Percentiles rank a stretch among this genome's conserved stretches.
phyloP scores from a whole-genome alignment of 1,140 invertebrate genomes.

The Aphidius gifuensis region DNA sequence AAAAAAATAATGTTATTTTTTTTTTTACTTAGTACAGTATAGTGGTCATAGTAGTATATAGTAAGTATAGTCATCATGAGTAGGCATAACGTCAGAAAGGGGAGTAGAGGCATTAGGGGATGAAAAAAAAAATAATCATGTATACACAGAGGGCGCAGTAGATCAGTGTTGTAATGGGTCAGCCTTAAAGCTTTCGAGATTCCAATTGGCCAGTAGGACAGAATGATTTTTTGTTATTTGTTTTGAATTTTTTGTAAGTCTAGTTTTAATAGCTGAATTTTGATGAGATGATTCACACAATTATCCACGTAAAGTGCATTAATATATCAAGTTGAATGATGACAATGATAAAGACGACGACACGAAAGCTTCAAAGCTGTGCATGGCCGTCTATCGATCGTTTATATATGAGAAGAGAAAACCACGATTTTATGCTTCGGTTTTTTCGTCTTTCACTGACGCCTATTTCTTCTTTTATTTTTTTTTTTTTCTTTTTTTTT shows the following conservation, averaged over 20 bases:
- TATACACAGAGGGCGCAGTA: neutral
- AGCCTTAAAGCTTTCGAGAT: too few relatives aligned
- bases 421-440: constrained; percentile 37
- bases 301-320: constrained; percentile 40
- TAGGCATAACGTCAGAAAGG: too few relatives aligned
- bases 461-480: constrained; percentile 9
- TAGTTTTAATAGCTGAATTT: constrained; percentile 29
- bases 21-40: too few relatives aligned
- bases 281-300: constrained; percentile 34
- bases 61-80: too few relatives aligned
- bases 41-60: too few relatives aligned
- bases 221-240: neutral
- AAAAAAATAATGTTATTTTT: too few relatives aligned
- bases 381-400: constrained; percentile 43
- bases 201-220: constrained; percentile 15
- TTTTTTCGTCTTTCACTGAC: neutral
- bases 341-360: constrained; percentile 7
- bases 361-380: constrained; percentile 26
- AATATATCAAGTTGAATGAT: constrained; percentile 26
- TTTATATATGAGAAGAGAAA: constrained; percentile 17
- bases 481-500: constrained; percentile 11
- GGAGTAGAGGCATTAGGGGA: neutral
- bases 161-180: neutral
- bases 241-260: neutral
- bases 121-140: neutral